phyloP scores from a whole-genome alignment of 1,140 invertebrate species.

The Uloborus diversus region DNA sequence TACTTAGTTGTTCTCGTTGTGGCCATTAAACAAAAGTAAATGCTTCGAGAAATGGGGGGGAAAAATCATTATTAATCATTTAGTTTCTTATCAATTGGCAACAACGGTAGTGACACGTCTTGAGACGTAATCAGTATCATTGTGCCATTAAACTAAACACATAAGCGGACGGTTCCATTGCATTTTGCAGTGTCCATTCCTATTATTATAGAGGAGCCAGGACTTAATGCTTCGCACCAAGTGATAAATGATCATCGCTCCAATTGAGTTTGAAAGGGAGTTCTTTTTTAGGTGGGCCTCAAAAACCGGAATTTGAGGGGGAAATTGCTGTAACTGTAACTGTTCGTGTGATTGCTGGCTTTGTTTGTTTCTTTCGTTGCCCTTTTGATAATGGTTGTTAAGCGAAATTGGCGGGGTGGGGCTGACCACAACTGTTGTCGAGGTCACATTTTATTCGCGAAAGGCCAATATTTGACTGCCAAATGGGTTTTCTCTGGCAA shows the following conservation, averaged over 20 bases:
- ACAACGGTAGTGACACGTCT: constrained; percentile 14
- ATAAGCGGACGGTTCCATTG: constrained; percentile 10
- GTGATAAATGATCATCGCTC: constrained; percentile 35
- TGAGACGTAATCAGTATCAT: constrained; percentile 41
- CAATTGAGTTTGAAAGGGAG: not conserved
- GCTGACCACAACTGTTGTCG: not conserved
- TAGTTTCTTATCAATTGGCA: constrained; percentile 7
- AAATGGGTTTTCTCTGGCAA: no score
- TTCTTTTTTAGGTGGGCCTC: no score
- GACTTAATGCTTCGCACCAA: constrained; percentile 9
- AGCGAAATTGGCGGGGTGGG: not conserved
- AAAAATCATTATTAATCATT: constrained; percentile 48
- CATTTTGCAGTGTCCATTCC: constrained; percentile 3
- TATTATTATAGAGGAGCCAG: constrained; percentile 7
- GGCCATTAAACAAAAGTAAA: constrained; percentile 39
- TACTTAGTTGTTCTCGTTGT: not conserved
- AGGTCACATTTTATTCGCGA: not conserved
- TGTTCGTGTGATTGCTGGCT: not conserved
- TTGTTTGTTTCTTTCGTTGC: no score
- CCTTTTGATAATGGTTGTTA: constrained; percentile 3
- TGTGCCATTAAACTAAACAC: constrained; percentile 50
- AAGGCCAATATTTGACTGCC: no score
- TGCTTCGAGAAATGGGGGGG: not conserved
- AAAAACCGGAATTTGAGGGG: no score
- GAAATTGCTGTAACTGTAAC: not conserved